Evolutionary conservation across 1,140 invertebrate genomes (phyloP), one percentile per base, ranked within the genome.

Genomic region (Tetragnatha versicolor): DNA sequence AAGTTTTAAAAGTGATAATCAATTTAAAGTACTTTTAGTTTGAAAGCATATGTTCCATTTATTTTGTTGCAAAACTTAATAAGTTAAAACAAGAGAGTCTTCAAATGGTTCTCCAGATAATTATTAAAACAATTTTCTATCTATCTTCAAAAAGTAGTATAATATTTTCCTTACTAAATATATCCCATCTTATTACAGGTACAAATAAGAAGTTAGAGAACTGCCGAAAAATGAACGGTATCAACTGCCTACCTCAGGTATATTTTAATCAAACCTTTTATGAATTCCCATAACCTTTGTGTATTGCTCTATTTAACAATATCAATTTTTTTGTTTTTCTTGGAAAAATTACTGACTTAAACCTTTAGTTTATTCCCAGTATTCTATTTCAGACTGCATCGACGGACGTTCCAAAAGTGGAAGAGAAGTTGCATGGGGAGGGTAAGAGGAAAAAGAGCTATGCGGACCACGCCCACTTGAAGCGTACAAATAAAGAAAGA

Each of bases 171-270:
- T 45, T 45, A 9, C 39, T 45, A 9, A 9, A 45, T 9, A 58
- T 29, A 10, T 58, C 27, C 33, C n/a, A 1, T 58, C 33, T 39
- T 4, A 17, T 60, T 60, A n/a, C 47, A 73, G 69, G 69, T 31
- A 42, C 51, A 60, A 60, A 60, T 12, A 73, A 73, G 35, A 73
- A 42, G 47, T 29, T 35, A 20, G 69, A 73, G 60, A 73, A 60
- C 37, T 53, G 12, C 31, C 51, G 20, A 14, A 51, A 39, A n/a
- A 5, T 60, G 29, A 73, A 73, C 47, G 69, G 69, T 42, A 73
- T 73, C n/a, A 39, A 45, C 14, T 55, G 47, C 47, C 53, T 60
- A 73, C 55, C 51, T 60, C 69, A 73, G 55, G 69, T 73, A 73
- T 60, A 14, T 25, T 37, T 47, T 2, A 10, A 31, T 1, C 27